These are phyloP conservation scores for Phrixothrix hirtus DNA, from an alignment of 2,888 invertebrate genomes.

Conservation along the genomic window DNA sequence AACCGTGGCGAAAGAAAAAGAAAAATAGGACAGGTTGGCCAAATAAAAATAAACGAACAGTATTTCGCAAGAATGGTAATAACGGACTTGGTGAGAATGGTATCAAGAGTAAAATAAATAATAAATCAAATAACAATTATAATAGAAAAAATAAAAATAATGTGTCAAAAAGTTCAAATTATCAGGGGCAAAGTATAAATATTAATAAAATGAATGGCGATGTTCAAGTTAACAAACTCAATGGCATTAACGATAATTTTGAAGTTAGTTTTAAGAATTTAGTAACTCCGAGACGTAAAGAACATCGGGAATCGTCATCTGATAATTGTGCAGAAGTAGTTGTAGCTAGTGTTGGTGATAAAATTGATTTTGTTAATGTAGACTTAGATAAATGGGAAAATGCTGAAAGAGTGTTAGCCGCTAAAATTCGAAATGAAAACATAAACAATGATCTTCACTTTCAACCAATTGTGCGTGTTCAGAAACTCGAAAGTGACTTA, in stretches of 20 bases:
- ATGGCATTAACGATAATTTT: constrained; percentile 17
- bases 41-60: constrained; percentile 56
- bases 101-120: constrained; percentile 13
- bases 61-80: constrained; percentile 39
- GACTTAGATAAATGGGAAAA: constrained; percentile 45
- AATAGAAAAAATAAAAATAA: constrained; percentile 10
- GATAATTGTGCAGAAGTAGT: constrained; percentile 47
- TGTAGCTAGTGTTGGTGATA: constrained; percentile 35
- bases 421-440: constrained; percentile 44
- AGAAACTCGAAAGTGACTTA: constrained; percentile 62
- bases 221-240: constrained; percentile 20
- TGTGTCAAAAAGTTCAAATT: constrained; percentile 1
- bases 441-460: constrained; percentile 55
- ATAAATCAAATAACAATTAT: constrained; percentile 12
- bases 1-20: constrained; percentile 59
- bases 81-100: constrained; percentile 29
- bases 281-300: constrained; percentile 19
- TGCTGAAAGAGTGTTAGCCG: constrained; percentile 46
- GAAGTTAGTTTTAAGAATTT: constrained; percentile 21
- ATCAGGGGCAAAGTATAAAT: constrained; percentile 6
- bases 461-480: constrained; percentile 70
- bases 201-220: constrained; percentile 22
- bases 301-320: constrained; percentile 29
- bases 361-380: constrained; percentile 37
- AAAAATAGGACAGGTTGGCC: constrained; percentile 86